Base-by-base conservation (phyloP, 2,888 invertebrate genomes). In the Colostygia pectinataria region DNA sequence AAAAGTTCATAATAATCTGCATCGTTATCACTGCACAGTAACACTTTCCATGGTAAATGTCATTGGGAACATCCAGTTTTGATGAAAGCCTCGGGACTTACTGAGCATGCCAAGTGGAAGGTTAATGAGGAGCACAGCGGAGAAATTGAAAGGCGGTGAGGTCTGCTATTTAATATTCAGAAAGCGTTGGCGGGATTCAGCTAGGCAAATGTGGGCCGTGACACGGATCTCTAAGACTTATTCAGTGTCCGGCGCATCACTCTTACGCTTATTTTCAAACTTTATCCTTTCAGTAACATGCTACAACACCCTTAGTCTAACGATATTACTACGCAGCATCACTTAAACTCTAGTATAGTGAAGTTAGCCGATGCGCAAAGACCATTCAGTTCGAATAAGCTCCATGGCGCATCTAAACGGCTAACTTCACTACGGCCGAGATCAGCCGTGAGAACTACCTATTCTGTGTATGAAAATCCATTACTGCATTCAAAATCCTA, bases 161-260 rank as follows among this genome's bases (percentile, higher is more conserved):
- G 67, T 70, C 66, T 63, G 66, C 63, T 65, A 73, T 81, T 83
- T 83, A 77, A 75, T 83, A 88, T 88, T 85, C 86, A 74, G 66
- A 76, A 70, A 74, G 80, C 79, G 83, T 82, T 71, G 63, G 74
- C 66, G 75, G 74, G 77, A 78, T 82, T 78, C 72, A 77, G 68
- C 80, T 78, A 74, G 77, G 73, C 65, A 74, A 76, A 86, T 82
- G 84, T 86, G 73, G 80, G 78, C 72, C 77, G 74, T 72, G 78
- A 80, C 83, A 81, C 83, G 82, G 82, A 83, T 78, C 78, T 77
- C 64, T 47, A 54, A 70, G 64, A 64, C 64, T 67, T 71, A 73
- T 67, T 67, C 66, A 61, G 44, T 41, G 62, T 63, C 69, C 54
- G 55, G 59, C 53, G 59, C 59, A 49, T 63, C 64, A 63, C 59